Conservation (phyloP, 2,113 vertebrate species). For the Parus major region DNA sequence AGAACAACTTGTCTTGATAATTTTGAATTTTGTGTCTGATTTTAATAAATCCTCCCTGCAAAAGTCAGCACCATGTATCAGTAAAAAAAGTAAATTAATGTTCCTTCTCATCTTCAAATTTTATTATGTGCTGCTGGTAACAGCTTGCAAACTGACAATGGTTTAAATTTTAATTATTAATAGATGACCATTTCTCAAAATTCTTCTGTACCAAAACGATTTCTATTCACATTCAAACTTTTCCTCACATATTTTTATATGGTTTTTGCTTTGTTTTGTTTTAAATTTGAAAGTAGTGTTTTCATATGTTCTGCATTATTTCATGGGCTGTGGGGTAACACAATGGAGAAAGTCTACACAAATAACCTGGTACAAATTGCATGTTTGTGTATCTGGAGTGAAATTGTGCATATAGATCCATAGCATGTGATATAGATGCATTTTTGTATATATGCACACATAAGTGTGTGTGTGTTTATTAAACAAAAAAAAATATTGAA, state of each 20-base stretch:
- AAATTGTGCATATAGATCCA: background rate
- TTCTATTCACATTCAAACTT: background rate
- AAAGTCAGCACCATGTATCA: background rate
- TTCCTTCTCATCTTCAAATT: background rate
- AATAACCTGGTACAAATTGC: background rate
- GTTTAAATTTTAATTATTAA: background rate
- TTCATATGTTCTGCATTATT: background rate
- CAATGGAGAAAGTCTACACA: background rate
- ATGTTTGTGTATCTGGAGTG: background rate
- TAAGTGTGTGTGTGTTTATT: background rate
- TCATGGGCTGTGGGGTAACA: background rate
- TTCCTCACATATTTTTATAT: background rate
- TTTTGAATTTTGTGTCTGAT: background rate
- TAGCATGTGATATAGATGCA: background rate
- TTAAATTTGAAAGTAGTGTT: background rate
- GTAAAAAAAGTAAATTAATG: background rate
- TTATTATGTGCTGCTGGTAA: background rate
- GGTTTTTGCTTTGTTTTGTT: background rate
- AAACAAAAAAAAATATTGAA: background rate
- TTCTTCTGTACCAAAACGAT: background rate
- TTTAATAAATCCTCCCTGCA: background rate
- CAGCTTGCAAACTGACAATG: background rate
- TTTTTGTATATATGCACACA: background rate
- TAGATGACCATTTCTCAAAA: background rate
- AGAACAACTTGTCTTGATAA: accelerated